Evolutionary conservation across 2,888 invertebrate species (phyloP).

Genomic region (Drosophila gaucha): DNA sequence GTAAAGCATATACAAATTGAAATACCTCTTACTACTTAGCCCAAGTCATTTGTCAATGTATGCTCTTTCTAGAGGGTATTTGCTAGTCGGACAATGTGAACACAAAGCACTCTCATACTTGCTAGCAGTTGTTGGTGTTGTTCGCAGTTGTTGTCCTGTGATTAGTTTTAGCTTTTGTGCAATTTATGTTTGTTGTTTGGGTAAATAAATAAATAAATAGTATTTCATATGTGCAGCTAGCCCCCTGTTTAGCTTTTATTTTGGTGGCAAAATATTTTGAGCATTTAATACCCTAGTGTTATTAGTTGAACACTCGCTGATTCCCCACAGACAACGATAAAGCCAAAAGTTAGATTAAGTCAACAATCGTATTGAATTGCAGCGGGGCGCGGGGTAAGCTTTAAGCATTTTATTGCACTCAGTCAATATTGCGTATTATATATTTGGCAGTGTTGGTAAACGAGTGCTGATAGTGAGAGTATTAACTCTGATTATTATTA

Average conservation of each 20-base stretch:
- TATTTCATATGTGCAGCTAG: slow-evolving; percentile 26
- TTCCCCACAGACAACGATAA: slow-evolving; percentile 3
- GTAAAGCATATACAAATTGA: neutral
- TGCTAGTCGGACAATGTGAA: neutral
- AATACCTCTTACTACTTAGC: neutral
- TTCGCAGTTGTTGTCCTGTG: slow-evolving; percentile 24
- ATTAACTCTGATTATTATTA: no score
- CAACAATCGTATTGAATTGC: neutral
- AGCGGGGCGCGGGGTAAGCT: neutral
- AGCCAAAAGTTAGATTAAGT: slow-evolving; percentile 8
- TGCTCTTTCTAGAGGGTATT: neutral
- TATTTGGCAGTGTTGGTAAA: neutral
- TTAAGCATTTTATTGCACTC: neutral
- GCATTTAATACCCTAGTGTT: slow-evolving; percentile 9
- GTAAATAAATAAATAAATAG: slow-evolving; percentile 40
- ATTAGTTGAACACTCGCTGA: slow-evolving; percentile 16
- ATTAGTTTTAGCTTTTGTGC: slow-evolving; percentile 51
- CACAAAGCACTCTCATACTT: neutral
- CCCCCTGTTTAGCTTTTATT: slow-evolving; percentile 11
- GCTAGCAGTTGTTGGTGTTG: slow-evolving; percentile 4
- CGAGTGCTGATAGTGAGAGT: neutral
- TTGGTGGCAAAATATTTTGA: slow-evolving; percentile 3
- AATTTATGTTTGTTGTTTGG: slow-evolving; percentile 26
- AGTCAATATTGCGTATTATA: neutral
- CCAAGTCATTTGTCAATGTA: neutral